phyloP scores from a whole-genome alignment of 2,797 vertebrate genomes.

The Cossypha caffra region DNA sequence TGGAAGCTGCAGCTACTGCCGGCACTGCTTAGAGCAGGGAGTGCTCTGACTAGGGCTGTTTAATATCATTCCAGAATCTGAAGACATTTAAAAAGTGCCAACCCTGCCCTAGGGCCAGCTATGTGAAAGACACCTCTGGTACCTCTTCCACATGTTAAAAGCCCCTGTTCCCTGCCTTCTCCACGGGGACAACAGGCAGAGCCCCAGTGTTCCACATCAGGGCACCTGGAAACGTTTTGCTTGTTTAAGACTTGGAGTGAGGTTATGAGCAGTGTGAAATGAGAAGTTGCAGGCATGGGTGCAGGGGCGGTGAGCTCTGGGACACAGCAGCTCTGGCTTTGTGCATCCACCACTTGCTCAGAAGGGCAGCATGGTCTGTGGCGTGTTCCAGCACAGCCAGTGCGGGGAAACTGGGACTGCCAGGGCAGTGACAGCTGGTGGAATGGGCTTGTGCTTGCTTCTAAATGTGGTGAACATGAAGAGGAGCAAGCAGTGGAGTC shows the following conservation, averaged over 20 bases:
- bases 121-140: neutral
- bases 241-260: neutral
- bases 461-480: neutral
- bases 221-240: neutral
- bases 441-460: neutral
- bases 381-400: rapidly evolving
- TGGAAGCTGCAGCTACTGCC: neutral
- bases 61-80: conserved; percentile 24
- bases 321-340: neutral
- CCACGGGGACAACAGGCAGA: rapidly evolving
- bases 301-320: neutral
- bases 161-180: neutral
- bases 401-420: neutral
- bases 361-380: neutral
- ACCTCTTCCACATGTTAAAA: neutral
- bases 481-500: neutral
- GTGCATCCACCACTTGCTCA: neutral
- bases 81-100: conserved; percentile 27
- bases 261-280: neutral
- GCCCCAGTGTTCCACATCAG: neutral
- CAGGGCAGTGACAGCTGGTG: neutral
- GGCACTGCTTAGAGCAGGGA: neutral
- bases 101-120: neutral
- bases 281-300: rapidly evolving
- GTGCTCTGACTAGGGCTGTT: conserved; percentile 9